phyloP scores from a whole-genome alignment of 1,140 invertebrate species.

The Acromyrmex heyeri region DNA sequence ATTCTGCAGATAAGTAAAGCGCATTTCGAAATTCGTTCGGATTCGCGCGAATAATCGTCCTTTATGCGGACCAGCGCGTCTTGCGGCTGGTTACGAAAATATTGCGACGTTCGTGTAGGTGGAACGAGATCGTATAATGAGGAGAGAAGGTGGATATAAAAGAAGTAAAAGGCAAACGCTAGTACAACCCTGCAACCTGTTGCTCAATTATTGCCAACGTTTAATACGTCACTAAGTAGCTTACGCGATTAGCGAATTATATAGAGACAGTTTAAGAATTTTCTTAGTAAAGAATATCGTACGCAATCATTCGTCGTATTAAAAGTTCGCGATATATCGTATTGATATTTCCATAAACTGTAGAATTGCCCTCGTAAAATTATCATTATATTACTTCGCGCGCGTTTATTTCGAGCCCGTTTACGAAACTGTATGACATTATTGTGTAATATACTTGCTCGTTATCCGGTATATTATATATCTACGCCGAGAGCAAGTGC shows the following conservation, averaged over 20 bases:
- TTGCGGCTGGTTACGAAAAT: constrained; percentile 61
- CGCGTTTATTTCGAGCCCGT: constrained; percentile 26
- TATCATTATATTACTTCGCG: constrained; percentile 8
- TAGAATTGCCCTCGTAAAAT: constrained; percentile 12
- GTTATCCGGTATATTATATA: background rate
- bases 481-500: background rate
- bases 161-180: background rate
- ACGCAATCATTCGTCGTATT: constrained; percentile 38
- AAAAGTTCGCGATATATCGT: background rate
- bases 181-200: background rate
- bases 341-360: background rate
- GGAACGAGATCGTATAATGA: constrained; percentile 54
- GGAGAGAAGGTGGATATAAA: constrained; percentile 12
- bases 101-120: constrained; percentile 38
- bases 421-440: constrained; percentile 6
- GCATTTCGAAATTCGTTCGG: constrained; percentile 19
- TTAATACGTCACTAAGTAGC: constrained; percentile 35
- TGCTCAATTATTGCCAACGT: constrained; percentile 32
- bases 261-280: constrained; percentile 38
- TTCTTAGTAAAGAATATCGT: constrained; percentile 22
- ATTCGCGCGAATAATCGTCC: background rate
- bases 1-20: background rate
- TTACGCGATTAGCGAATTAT: constrained; percentile 46
- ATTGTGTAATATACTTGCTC: constrained; percentile 21
- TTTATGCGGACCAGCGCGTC: background rate